Conservation (phyloP, 2,113 vertebrate genomes). For the Cinclus mexicanus region DNA sequence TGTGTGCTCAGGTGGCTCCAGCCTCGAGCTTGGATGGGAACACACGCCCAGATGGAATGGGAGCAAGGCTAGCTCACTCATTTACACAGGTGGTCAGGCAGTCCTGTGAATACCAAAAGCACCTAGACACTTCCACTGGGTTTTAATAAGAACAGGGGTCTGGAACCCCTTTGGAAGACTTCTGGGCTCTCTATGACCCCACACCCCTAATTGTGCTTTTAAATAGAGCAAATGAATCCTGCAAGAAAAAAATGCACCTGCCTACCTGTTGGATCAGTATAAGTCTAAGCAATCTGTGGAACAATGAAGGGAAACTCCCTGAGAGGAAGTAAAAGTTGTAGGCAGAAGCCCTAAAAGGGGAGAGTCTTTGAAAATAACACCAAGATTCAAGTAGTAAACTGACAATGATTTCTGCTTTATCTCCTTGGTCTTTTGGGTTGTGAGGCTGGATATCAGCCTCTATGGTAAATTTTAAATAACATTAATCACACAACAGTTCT, state of each 20-base stretch:
- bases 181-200: not conserved
- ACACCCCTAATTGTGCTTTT: not conserved
- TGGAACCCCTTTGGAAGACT: not conserved
- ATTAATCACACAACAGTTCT: not conserved
- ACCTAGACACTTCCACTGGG: not conserved
- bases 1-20: not conserved
- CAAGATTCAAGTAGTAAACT: not conserved
- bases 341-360: not conserved
- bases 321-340: not conserved
- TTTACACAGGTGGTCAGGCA: not conserved
- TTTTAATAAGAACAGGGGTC: not conserved
- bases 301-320: not conserved
- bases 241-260: not conserved
- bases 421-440: not conserved
- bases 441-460: not conserved
- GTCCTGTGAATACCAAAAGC: fast-evolving
- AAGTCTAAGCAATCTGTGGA: not conserved
- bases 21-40: not conserved
- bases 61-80: not conserved
- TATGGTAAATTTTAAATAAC: not conserved
- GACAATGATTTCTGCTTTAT: not conserved
- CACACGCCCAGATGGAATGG: fast-evolving
- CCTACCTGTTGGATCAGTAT: not conserved
- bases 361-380: not conserved
- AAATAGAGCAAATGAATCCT: not conserved